These are phyloP conservation scores for Parus major DNA, from an alignment of 2,113 vertebrate genomes.

Conservation along the genomic window DNA sequence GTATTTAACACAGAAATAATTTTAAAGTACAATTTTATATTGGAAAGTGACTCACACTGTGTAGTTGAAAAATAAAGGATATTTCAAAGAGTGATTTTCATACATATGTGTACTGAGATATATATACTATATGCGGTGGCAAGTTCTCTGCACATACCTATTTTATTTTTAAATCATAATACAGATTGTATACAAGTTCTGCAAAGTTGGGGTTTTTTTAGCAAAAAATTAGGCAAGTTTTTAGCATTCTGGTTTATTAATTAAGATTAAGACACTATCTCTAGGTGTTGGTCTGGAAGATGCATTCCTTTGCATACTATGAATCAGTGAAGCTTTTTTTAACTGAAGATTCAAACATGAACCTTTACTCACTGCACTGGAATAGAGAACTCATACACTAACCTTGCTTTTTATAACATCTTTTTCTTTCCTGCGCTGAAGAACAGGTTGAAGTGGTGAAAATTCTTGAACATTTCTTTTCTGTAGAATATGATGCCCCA, in stretches of 20 bases:
- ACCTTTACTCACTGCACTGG: not conserved
- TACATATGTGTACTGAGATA: not conserved
- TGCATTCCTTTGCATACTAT: not conserved
- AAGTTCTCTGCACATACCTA: not conserved
- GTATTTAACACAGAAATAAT: not conserved
- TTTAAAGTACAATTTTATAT: not conserved
- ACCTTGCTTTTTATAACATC: constrained; percentile 83
- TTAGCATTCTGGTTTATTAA: not conserved
- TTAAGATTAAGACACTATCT: not conserved
- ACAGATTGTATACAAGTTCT: not conserved
- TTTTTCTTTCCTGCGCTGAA: constrained; percentile 82
- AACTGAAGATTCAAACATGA: not conserved
- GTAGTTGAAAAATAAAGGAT: not conserved
- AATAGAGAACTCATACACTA: not conserved
- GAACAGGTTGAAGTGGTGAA: constrained; percentile 84
- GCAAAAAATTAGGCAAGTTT: not conserved
- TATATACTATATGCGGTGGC: not conserved
- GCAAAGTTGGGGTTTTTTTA: not conserved
- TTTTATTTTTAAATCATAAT: not conserved
- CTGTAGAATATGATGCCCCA: constrained; percentile 73
- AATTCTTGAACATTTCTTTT: constrained; percentile 68
- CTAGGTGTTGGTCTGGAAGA: not conserved
- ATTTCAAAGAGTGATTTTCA: not conserved
- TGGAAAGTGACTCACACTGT: not conserved
- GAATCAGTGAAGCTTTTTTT: not conserved